Percentiles rank a stretch among this genome's conserved stretches.
Evolutionary conservation across 2,113 vertebrate species (phyloP).

Genomic region (Bagarius yarrelli): DNA sequence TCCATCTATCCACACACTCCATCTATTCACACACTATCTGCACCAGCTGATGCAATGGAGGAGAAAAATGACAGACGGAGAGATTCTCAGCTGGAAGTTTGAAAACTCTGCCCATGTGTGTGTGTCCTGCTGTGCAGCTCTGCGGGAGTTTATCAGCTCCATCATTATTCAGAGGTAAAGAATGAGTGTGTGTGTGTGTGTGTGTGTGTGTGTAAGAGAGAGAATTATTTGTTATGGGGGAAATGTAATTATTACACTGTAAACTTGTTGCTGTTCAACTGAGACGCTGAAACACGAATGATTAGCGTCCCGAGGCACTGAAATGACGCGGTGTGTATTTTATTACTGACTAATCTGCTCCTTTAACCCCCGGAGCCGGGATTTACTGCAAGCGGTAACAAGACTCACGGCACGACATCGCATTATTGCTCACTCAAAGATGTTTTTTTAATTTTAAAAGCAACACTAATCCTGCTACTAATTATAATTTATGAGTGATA

Average conservation of each 20-base stretch:
- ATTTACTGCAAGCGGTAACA: background rate
- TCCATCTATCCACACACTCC: slow-evolving; percentile 22
- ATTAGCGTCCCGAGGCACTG: background rate
- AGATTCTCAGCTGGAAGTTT: background rate
- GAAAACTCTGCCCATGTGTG: background rate
- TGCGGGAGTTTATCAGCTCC: background rate
- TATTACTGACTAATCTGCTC: background rate
- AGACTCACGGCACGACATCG: too few relatives aligned
- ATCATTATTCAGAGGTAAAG: background rate
- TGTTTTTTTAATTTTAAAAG: too few relatives aligned
- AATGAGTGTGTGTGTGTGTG: background rate
- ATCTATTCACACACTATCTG: slow-evolving; percentile 25
- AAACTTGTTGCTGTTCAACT: background rate
- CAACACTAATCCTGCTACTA: too few relatives aligned
- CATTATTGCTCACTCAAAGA: too few relatives aligned
- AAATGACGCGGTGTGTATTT: background rate
- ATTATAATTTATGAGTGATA: too few relatives aligned
- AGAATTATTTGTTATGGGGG: background rate
- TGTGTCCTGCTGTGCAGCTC: background rate
- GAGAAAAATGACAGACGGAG: background rate
- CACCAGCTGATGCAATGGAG: background rate
- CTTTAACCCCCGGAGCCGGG: background rate
- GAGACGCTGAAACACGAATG: background rate
- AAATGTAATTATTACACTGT: background rate
- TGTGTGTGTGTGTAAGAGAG: background rate